Percentiles rank a stretch among this genome's conserved stretches.
Evolutionary conservation across 2,797 vertebrate genomes (phyloP).

Genomic region (Gambusia yucatana): DNA sequence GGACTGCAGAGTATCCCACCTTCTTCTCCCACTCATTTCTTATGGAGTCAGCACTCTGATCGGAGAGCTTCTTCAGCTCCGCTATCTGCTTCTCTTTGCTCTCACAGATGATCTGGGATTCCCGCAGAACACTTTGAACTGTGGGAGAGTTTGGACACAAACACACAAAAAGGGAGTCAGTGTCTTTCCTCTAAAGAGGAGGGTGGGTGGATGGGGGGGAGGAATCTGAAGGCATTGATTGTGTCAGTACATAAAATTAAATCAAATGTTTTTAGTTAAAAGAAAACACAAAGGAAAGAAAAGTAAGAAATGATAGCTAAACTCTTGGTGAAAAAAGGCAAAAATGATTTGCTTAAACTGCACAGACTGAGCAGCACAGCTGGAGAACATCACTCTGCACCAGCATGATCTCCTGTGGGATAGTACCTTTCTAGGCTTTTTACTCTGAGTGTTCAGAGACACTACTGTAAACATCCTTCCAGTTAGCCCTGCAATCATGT

Average conservation of each 20-base stretch:
- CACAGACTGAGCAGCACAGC: conserved; percentile 58
- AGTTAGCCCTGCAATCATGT: conserved; percentile 35
- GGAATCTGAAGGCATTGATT: conserved; percentile 23
- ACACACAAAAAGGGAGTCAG: conserved; percentile 48
- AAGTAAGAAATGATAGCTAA: neutral
- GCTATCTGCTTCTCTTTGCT: conserved; percentile 93
- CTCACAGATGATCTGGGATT: conserved; percentile 91
- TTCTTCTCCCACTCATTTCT: conserved; percentile 96
- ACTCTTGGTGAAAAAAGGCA: conserved; percentile 7
- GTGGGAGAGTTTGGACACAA: conserved; percentile 48
- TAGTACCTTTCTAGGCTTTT: conserved; percentile 55
- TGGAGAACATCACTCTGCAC: conserved; percentile 66
- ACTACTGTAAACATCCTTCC: conserved; percentile 67
- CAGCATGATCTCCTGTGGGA: conserved; percentile 20
- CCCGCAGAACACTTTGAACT: conserved; percentile 93
- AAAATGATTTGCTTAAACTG: conserved; percentile 35
- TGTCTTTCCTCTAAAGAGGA: conserved; percentile 29
- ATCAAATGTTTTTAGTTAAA: conserved; percentile 22
- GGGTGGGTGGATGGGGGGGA: neutral
- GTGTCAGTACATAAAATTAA: conserved; percentile 38
- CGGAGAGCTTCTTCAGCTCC: conserved; percentile 93
- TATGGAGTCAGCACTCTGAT: conserved; percentile 88
- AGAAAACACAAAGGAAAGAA: conserved; percentile 1
- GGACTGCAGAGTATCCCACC: conserved; percentile 79
- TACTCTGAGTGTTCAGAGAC: conserved; percentile 70